Conservation (phyloP, 2,888 invertebrate genomes). For the Asteroscopus sphinx region DNA sequence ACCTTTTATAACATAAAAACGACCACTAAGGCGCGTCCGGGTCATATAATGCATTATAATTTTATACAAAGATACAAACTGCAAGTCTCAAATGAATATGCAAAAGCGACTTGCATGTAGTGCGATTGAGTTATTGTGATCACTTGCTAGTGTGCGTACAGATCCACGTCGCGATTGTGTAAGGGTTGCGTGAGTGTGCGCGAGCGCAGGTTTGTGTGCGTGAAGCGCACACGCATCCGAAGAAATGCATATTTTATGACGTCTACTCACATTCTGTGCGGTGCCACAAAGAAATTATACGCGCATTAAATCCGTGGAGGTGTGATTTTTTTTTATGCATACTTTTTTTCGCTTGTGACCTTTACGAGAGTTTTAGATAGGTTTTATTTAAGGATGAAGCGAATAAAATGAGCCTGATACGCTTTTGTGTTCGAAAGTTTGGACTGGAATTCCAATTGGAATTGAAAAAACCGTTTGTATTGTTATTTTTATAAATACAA, state of each 20-base stretch:
- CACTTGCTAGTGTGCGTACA: constrained; percentile 69
- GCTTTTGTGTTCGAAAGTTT: constrained; percentile 39
- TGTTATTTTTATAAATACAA: background rate
- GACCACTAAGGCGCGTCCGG: constrained; percentile 67
- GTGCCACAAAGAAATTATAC: constrained; percentile 90
- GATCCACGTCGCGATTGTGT: constrained; percentile 43
- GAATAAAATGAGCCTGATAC: constrained; percentile 45
- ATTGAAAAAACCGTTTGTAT: constrained; percentile 2
- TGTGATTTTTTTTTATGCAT: constrained; percentile 74
- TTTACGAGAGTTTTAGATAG: constrained; percentile 61
- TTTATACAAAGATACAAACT: constrained; percentile 89
- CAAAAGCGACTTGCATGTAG: constrained; percentile 82
- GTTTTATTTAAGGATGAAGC: constrained; percentile 52
- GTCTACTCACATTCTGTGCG: constrained; percentile 89
- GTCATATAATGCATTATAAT: constrained; percentile 89
- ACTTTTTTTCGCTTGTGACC: constrained; percentile 66
- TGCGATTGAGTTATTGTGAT: constrained; percentile 88
- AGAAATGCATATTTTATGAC: constrained; percentile 90
- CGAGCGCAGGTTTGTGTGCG: constrained; percentile 46
- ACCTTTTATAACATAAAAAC: constrained; percentile 73
- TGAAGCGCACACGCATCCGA: constrained; percentile 77
- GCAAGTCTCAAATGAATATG: constrained; percentile 87
- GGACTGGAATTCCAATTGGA: constrained; percentile 14
- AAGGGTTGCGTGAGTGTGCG: constrained; percentile 43
- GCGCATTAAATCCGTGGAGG: constrained; percentile 88